Base-by-base conservation (phyloP, 2,888 invertebrate genomes). In the Xestia rhomboidea region DNA sequence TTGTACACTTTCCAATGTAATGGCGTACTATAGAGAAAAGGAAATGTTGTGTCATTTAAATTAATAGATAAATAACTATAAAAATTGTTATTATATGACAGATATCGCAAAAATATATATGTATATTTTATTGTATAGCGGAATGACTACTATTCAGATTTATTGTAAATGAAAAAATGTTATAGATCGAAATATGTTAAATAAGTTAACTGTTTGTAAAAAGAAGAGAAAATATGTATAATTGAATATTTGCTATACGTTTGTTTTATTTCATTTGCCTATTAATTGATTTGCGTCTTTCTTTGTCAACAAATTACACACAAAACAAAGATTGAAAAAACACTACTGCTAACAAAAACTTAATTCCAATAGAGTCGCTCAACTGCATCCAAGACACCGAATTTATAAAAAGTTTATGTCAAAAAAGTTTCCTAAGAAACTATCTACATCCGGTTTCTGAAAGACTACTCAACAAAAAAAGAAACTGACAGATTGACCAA, bases 181-280 rank as follows among this genome's bases (percentile, higher is more conserved):
- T 96, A 96, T 95, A 94, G 93, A 95, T 90, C 93, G 94, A 96
- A 93, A 95, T 94, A 95, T 95, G 95, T 96, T 96, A 95, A 93
- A 93, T 96, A 96, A 96, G 96, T 96, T 96, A 96, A 96, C 94
- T 96, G 96, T 96, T 96, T 96, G 96, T 96, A 96, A 96, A 96
- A 96, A 95, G 94, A 94, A 95, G 94, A 95, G 95, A 94, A 95
- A 96, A 95, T 95, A 96, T 96, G 96, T 96, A 95, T 96, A 96
- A 96, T 92, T 96, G 95, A 96, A 95, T 95, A 96, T 96, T 96
- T 96, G 95, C 94, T 95, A 96, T 67, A 34, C 68, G 60, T 86
- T 93, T 92, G 95, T 96, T 96, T 95, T 89, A 94, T 93, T 96
- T 93, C 0, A 66, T 64, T 44, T 24, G 18, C 73, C 71, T 57